Base-by-base conservation (phyloP, 2,797 vertebrate genomes). In the Lepilemur septentrionalis region DNA sequence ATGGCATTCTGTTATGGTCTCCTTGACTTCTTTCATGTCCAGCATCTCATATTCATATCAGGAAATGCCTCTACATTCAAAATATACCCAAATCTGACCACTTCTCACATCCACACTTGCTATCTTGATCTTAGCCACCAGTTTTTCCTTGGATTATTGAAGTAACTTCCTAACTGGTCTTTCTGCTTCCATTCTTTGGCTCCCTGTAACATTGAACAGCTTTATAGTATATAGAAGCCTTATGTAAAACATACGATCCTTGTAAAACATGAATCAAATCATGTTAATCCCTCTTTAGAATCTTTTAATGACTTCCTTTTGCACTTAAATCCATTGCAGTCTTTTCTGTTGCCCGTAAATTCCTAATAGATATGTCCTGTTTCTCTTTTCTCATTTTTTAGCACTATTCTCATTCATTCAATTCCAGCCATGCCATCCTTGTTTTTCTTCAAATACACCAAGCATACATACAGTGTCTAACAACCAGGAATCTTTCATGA, bases 261-360 rank as follows among this genome's bases (percentile, higher is more conserved):
- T 95, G 14, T 76, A 92, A 92, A 81, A 82, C 7, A n/a, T 65
- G 14, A 17, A 18, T 65, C 30, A 79, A 79, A 67, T 86, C 14
- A 59, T 90, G 46, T 70, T 57, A 85, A 35, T 92, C 30, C 28
- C 20, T 83, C 35, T 63, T 61, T 25, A 75, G 65, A 46, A 28
- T 67, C n/a, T 91, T 93, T 50, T 78, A 72, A 50, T 93, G 28
- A 43, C 48, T 83, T 93, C 13, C 32, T 89, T 94, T 91, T 23
- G 73, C 22, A 72, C 7, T 81, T 81, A 73, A 83, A 89, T 92
- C 25, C 50, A 46, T 92, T 41, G 23, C 14, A 35, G 1, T 83
- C 67, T 89, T 20, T 65, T n/a, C 23, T 65, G 1, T 87, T 52
- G 14, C 70, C 28, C 83, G 5, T 28, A 76, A 7, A 69, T 91